Percentiles rank a stretch among this genome's conserved stretches.
phyloP scores from a whole-genome alignment of 2,888 invertebrate species.

The Emesis castigata region DNA sequence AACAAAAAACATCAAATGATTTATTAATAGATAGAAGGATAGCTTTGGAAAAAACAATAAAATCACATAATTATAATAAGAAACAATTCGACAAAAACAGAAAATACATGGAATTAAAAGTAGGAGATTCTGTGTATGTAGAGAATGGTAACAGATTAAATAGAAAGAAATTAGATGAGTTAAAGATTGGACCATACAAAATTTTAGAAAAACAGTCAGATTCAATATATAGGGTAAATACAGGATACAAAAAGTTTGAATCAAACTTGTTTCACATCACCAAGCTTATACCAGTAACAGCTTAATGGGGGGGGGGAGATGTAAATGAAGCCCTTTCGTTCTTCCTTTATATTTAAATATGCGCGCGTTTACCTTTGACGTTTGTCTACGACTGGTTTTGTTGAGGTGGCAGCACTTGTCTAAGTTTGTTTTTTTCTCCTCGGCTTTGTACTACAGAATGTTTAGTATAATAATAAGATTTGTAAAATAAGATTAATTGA shows the following conservation, averaged over 20 bases:
- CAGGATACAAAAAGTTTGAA: slow-evolving; percentile 65
- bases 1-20: slow-evolving; percentile 21
- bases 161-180: slow-evolving; percentile 47
- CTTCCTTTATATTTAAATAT: no score
- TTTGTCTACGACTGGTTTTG: no score
- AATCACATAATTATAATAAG: neutral
- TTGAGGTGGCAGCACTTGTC: no score
- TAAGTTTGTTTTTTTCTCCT: no score
- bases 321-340: no score
- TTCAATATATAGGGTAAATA: slow-evolving; percentile 67
- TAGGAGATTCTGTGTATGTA: slow-evolving; percentile 39
- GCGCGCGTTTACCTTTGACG: no score
- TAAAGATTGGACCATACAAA: slow-evolving; percentile 46
- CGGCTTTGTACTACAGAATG: no score
- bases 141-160: slow-evolving; percentile 50
- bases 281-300: slow-evolving; percentile 28
- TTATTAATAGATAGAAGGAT: slow-evolving; percentile 38
- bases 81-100: slow-evolving; percentile 46
- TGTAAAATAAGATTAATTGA: no score
- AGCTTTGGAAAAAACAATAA: slow-evolving; percentile 44
- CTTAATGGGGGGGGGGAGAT: no score
- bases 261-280: slow-evolving; percentile 62
- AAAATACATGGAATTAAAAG: slow-evolving; percentile 36
- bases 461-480: no score
- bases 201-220: slow-evolving; percentile 64